Evolutionary conservation across 1,140 invertebrate genomes (phyloP), one percentile per base, ranked within the genome.

Genomic region (Brachionus asplanchnoidis): DNA sequence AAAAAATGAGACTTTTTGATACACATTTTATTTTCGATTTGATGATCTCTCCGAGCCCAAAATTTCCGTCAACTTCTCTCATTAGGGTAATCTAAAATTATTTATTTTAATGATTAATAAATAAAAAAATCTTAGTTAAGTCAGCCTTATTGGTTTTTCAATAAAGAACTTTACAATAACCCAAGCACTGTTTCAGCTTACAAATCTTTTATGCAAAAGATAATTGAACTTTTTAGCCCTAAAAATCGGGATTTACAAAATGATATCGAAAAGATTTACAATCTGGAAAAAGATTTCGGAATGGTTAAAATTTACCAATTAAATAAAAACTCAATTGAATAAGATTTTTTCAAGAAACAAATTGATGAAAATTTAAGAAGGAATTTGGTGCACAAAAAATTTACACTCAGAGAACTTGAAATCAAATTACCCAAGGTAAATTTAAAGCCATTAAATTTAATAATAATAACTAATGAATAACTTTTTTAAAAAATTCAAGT

Each of bases 311-410:
- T 23, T 53, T 20, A 17, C 11, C 14, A 17, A 53, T 56, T 60
- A 53, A 36, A 36, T 36, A 7, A 6, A 17, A 20, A 11, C 6
- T 14, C 2, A 56, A 40, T 17, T 36, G 1, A 9, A 2, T 12
- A 2, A 8, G 1, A 42, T 56, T 53, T 23, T 32, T 60, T 56
- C 9, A 8, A 80, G 78, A 56, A 32, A 36, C 50, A 56, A 60
- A 11, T 80, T 6, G 78, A 80, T 80, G 42, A 50, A 65, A 80
- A 80, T 80, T 12, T 65, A 6, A 56, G 78, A 80, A 28, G 78
- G 17, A 80, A 80, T 26, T 53, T 56, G 8, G 17, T 20, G 17
- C 50, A 80, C 17, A 80, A 80, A 65, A 80, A 80, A 8, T 40
- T 53, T n/a, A 80, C 78, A 4, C 14, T 80, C 1, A 53, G 36